phyloP scores from a whole-genome alignment of 2,113 vertebrate species.

The Amphilophus citrinellus region DNA sequence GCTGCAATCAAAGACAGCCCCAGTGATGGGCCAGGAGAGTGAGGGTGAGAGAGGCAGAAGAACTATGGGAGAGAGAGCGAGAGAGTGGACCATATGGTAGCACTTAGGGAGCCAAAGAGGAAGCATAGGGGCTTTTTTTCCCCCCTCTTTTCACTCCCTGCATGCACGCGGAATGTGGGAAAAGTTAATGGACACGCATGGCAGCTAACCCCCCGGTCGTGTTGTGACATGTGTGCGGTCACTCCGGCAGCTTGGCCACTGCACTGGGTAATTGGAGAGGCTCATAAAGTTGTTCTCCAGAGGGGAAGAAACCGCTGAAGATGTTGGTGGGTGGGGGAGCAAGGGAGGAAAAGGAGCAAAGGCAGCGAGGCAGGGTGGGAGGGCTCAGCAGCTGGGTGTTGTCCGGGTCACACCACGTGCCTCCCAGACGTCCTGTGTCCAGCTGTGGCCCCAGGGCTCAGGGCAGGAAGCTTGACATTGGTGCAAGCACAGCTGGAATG shows the following conservation, averaged over 20 bases:
- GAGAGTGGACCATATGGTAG: conserved; percentile 90
- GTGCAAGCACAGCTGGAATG: conserved; percentile 72
- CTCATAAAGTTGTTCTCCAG: conserved; percentile 79
- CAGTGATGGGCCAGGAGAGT: conserved; percentile 71
- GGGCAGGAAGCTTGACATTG: conserved; percentile 76
- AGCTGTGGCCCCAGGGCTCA: conserved; percentile 76
- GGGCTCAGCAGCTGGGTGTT: conserved; percentile 73
- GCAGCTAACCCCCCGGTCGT: conserved; percentile 86
- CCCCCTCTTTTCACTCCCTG: conserved; percentile 67
- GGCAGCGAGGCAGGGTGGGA: conserved; percentile 41
- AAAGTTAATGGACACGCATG: conserved; percentile 95
- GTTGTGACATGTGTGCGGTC: conserved; percentile 85
- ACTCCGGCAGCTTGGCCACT: conserved; percentile 78
- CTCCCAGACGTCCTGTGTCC: conserved; percentile 78
- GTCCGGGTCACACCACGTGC: conserved; percentile 78
- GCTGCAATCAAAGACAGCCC: conserved; percentile 86
- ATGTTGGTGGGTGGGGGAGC: conserved; percentile 42
- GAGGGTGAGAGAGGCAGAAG: conserved; percentile 60
- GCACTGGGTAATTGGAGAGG: conserved; percentile 79
- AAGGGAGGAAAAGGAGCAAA: conserved; percentile 20
- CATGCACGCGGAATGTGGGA: conserved; percentile 89
- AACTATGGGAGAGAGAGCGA: conserved; percentile 58
- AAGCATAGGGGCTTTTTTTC: conserved; percentile 83
- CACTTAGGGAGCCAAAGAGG: conserved; percentile 91
- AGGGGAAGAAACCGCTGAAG: conserved; percentile 68